Evolutionary conservation across 2,888 invertebrate species (phyloP), one percentile per base, ranked within the genome.

Genomic region (Cinara cedri): DNA sequence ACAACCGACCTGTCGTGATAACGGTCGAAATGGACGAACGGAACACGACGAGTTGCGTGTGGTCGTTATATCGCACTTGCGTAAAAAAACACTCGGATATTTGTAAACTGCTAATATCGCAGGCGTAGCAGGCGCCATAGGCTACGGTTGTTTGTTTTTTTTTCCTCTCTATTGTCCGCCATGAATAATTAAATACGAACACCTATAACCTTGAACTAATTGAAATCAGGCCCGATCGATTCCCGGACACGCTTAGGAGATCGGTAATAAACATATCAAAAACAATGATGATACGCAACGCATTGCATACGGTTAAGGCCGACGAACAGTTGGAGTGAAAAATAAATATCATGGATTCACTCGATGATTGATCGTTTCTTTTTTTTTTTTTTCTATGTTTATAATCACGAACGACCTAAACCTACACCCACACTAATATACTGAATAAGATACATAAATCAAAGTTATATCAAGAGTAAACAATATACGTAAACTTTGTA

Each of bases 161-260:
- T 34, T 34, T 34, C 3, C 6, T 34, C 9, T 24, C 54, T 57
- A 57, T 57, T 71, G 71, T 71, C 55, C 16, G 55, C 24, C n/a
- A 44, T 10, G 24, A 55, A 57, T 24, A 57, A 57, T 57, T 21
- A 71, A 57, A 57, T 55, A 42, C 13, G 16, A 34, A 34, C 6
- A 34, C 34, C 34, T 34, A 34, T 6, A 54, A 57, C 71, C 71
- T 57, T 71, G 71, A 42, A 57, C 21, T 51, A 54, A 54, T 71
- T 57, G 1, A 44, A 71, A 44, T 71, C 55, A 16, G 16, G 44
- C 42, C 55, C 44, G 21, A 44, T 71, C 3, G 8, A 71, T 24
- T 71, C 55, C n/a, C 11, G 16, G 71, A 57, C 24, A 71, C 55
- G 71, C 71, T 71, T 55, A 57, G 71, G 44, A 55, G 71, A 71